Conservation (phyloP, 2,888 invertebrate genomes). For the Suillia variegata region DNA sequence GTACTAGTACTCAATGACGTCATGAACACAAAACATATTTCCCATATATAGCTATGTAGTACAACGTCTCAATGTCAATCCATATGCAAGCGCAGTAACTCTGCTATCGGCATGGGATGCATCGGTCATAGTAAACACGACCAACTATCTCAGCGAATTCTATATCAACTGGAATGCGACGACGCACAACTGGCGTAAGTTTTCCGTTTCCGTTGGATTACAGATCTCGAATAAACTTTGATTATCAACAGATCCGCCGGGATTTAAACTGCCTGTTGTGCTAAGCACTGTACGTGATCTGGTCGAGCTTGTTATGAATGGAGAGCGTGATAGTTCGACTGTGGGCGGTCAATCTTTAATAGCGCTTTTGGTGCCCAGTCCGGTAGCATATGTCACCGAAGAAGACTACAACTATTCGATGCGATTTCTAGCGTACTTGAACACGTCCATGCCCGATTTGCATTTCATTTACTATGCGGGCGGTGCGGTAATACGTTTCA, state of each 20-base stretch:
- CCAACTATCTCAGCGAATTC: slow-evolving; percentile 68
- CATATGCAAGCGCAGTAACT: slow-evolving; percentile 72
- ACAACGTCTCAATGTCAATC: slow-evolving; percentile 70
- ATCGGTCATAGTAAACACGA: slow-evolving; percentile 67
- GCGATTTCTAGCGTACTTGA: slow-evolving; percentile 65
- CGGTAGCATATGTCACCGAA: slow-evolving; percentile 63
- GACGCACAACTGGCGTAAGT: slow-evolving; percentile 61
- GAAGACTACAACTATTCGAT: slow-evolving; percentile 63
- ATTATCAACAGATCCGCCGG: slow-evolving; percentile 47
- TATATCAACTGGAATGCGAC: slow-evolving; percentile 67
- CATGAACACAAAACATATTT: background rate
- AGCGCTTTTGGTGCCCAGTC: slow-evolving; percentile 68
- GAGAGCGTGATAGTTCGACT: slow-evolving; percentile 63
- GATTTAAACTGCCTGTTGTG: slow-evolving; percentile 68
- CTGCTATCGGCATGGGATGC: slow-evolving; percentile 71
- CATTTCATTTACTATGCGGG: slow-evolving; percentile 68
- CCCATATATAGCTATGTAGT: slow-evolving; percentile 62
- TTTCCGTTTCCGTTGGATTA: too few relatives aligned
- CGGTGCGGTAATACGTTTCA: slow-evolving; percentile 67
- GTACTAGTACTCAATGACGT: background rate
- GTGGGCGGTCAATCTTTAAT: slow-evolving; percentile 72
- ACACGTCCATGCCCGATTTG: slow-evolving; percentile 71
- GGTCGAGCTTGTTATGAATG: slow-evolving; percentile 64
- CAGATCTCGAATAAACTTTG: too few relatives aligned
- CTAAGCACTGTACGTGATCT: slow-evolving; percentile 63